These are phyloP conservation scores for Iphiclides podalirius DNA, from an alignment of 2,888 invertebrate species.

Conservation along the genomic window DNA sequence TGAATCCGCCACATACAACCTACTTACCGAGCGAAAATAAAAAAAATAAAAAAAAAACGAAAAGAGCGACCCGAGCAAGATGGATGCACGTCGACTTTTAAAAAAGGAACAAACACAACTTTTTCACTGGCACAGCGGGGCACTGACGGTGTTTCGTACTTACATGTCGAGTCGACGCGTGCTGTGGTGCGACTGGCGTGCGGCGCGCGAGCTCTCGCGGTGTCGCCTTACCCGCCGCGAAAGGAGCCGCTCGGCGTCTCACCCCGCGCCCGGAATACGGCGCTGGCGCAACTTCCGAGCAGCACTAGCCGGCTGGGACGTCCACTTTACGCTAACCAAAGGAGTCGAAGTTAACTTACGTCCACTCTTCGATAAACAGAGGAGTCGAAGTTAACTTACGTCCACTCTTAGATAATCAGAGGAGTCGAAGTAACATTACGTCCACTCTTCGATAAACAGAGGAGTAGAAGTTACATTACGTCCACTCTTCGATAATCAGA, in stretches of 20 bases:
- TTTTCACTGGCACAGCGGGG: constrained; percentile 58
- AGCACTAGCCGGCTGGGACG: no score
- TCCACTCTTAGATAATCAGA: no score
- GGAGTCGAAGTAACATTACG: no score
- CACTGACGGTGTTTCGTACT: constrained; percentile 66
- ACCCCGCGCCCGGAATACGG: constrained; percentile 61
- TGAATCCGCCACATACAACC: no score
- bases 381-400: no score
- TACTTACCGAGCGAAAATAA: constrained; percentile 50
- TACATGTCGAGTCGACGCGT: constrained; percentile 80
- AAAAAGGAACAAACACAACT: constrained; percentile 49
- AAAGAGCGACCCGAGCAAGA: neutral
- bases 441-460: no score
- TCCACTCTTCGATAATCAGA: no score
- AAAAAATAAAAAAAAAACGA: constrained; percentile 40
- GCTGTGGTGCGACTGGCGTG: constrained; percentile 78
- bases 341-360: no score
- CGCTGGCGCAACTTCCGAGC: no score
- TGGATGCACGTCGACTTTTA: constrained; percentile 46
- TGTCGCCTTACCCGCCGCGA: constrained; percentile 77
- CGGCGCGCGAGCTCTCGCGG: constrained; percentile 52
- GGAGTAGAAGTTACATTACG: no score
- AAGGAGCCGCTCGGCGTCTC: constrained; percentile 66
- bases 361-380: no score
- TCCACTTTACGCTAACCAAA: no score